Percentiles rank a stretch among this genome's conserved stretches.
phyloP scores from a whole-genome alignment of 2,113 vertebrate genomes.

The Nansenia antarctica region DNA sequence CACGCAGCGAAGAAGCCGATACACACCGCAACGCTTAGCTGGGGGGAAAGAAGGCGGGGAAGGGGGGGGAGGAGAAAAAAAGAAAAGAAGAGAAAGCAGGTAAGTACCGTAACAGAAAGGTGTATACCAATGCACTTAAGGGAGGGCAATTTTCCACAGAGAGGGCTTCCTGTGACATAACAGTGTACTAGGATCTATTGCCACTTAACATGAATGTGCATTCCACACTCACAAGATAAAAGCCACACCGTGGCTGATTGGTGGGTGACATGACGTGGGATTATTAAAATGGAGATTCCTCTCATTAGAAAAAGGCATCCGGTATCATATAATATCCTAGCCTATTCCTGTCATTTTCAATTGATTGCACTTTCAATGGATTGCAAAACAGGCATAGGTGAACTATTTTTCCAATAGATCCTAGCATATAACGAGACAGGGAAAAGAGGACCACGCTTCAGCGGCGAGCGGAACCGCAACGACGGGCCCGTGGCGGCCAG shows the following conservation, averaged over 20 bases:
- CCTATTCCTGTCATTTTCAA: too few species aligned
- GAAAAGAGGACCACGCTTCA: neutral
- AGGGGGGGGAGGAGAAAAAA: neutral
- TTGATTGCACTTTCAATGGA: neutral
- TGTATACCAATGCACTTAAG: too few species aligned
- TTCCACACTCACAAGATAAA: neutral
- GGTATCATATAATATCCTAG: too few species aligned
- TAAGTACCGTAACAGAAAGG: too few species aligned
- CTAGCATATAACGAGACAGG: neutral
- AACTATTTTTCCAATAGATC: neutral
- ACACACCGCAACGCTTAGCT: constrained; percentile 77
- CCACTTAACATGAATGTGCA: neutral
- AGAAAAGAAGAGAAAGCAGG: neutral
- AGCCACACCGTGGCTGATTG: too few species aligned
- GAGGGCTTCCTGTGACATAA: constrained; percentile 4
- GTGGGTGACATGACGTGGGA: too few species aligned
- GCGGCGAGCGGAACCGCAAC: neutral
- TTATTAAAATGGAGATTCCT: too few species aligned
- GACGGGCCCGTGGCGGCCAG: neutral
- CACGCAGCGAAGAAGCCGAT: constrained; percentile 76
- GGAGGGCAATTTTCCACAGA: too few species aligned
- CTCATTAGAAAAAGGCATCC: too few species aligned
- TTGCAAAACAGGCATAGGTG: neutral
- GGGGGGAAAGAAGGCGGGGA: constrained; percentile 13
- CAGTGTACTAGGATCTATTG: neutral